These are phyloP conservation scores for Desmodus rotundus DNA, from an alignment of 2,113 vertebrate species.

Conservation along the genomic window DNA sequence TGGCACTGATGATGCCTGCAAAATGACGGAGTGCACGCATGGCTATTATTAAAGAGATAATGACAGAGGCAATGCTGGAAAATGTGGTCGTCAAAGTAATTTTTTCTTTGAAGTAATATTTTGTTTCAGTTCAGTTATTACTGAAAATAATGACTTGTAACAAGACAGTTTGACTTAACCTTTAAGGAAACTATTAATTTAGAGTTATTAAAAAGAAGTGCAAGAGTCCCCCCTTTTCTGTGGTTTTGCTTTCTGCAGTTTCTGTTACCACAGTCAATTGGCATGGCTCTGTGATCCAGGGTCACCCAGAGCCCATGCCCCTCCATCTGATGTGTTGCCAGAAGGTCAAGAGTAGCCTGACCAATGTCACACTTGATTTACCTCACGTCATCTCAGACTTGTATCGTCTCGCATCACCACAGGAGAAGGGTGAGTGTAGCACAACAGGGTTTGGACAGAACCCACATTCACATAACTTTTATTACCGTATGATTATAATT, in stretches of 20 bases:
- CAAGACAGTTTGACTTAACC: conserved; percentile 1
- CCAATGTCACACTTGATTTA: background rate
- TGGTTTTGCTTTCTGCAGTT: background rate
- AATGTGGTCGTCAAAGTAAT: conserved; percentile 32
- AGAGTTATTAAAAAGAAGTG: conserved; percentile 51
- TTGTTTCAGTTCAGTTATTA: conserved; percentile 29
- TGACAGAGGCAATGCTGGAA: background rate
- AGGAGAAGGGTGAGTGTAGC: too few species aligned
- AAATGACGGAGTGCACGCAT: background rate
- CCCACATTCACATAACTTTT: background rate
- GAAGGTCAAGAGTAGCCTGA: background rate
- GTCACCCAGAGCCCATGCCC: too few species aligned
- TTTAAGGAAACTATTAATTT: conserved; percentile 49
- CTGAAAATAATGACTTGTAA: conserved; percentile 56
- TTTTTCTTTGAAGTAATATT: conserved; percentile 56
- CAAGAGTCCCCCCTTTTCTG: background rate
- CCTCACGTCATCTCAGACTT: background rate
- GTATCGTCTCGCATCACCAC: background rate
- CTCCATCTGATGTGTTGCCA: background rate
- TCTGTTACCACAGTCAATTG: background rate
- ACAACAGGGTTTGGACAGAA: background rate
- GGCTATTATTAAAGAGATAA: conserved; percentile 48
- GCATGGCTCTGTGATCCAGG: background rate
- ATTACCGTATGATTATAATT: background rate
- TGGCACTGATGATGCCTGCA: background rate